phyloP scores from a whole-genome alignment of 2,113 vertebrate genomes.

The Lichenostomus cassidix region DNA sequence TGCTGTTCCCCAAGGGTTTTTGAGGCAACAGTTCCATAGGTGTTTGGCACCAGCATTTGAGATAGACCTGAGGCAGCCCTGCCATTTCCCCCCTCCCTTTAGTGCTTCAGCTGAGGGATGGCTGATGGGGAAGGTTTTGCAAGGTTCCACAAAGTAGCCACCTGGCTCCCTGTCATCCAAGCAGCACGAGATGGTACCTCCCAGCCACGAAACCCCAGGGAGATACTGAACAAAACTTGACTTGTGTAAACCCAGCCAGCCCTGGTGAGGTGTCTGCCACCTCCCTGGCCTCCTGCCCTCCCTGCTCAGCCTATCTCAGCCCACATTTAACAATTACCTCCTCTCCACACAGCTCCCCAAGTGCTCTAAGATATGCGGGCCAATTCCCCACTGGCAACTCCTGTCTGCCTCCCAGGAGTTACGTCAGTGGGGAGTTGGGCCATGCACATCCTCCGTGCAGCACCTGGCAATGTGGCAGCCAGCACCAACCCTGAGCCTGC shows the following conservation, averaged over 20 bases:
- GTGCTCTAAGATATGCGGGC: not conserved
- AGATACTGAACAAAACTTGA: constrained; percentile 50
- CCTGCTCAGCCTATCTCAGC: constrained; percentile 49
- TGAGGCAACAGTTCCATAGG: rapidly evolving
- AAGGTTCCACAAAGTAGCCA: not conserved
- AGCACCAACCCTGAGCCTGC: not conserved
- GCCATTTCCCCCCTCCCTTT: rapidly evolving
- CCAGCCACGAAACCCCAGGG: not conserved
- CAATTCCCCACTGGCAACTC: constrained; percentile 50
- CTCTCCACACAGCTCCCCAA: not conserved
- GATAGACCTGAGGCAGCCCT: not conserved
- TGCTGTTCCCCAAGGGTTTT: not conserved
- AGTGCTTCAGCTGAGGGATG: rapidly evolving
- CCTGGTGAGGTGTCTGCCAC: constrained; percentile 42
- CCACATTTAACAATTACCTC: constrained; percentile 60
- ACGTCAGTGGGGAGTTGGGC: constrained; percentile 12
- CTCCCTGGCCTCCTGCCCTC: constrained; percentile 49
- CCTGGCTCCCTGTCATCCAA: not conserved
- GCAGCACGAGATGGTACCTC: not conserved
- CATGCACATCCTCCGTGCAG: not conserved
- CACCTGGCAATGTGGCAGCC: not conserved
- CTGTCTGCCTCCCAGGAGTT: constrained; percentile 34
- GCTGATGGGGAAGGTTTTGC: not conserved
- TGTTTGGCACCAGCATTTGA: not conserved
- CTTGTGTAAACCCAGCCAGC: constrained; percentile 46